Percentiles rank a stretch among this genome's conserved stretches.
phyloP scores from a whole-genome alignment of 2,797 vertebrate genomes.

The Gallinago solitaria region DNA sequence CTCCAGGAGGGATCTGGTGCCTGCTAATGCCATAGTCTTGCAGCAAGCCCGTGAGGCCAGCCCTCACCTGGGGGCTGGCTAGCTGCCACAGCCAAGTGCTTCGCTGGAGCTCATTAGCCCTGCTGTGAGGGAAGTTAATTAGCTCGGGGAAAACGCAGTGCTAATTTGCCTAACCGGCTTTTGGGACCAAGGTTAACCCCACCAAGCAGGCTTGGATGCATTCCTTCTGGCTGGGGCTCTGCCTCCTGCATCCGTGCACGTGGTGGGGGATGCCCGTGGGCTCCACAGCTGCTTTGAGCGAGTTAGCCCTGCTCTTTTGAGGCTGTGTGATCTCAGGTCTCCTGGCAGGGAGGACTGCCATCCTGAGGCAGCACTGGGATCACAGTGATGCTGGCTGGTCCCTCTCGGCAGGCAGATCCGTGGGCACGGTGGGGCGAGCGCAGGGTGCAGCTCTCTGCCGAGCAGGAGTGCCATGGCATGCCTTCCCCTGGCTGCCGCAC shows the following conservation, averaged over 20 bases:
- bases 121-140: slow-evolving; percentile 60
- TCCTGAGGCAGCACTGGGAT: not conserved
- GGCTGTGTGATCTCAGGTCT: not conserved
- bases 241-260: not conserved
- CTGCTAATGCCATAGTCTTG: not conserved
- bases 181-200: not conserved
- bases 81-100: not conserved
- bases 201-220: not conserved
- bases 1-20: not conserved
- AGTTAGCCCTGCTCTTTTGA: rapidly evolving
- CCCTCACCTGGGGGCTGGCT: not conserved
- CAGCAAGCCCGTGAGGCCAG: not conserved
- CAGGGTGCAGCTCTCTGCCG: not conserved
- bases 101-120: slow-evolving; percentile 50
- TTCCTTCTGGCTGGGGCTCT: not conserved
- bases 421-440: rapidly evolving
- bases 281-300: not conserved
- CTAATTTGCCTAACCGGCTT: slow-evolving; percentile 65
- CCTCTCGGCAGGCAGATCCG: not conserved
- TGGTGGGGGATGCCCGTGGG: not conserved
- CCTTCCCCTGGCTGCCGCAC: rapidly evolving
- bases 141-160: not conserved
- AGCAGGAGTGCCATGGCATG: not conserved
- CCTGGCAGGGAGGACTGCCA: not conserved
- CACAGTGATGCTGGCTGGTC: rapidly evolving